Evolutionary conservation across 2,797 vertebrate species (phyloP), one percentile per base, ranked within the genome.

Genomic region (Acestrorhynchus altus): DNA sequence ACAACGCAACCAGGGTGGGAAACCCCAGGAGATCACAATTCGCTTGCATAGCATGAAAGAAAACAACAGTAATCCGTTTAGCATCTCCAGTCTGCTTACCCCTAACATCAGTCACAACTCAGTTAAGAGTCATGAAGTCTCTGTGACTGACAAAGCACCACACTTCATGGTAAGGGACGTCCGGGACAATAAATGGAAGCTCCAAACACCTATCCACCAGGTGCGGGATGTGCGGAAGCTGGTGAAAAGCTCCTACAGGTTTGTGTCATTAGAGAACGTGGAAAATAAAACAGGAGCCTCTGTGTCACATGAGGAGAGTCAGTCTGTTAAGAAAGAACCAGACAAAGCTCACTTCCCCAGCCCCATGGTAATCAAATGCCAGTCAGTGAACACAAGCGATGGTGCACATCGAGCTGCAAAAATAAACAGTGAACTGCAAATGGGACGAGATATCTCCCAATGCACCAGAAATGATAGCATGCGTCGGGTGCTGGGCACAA

Each of bases 191-290:
- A 97, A 96, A 78, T 91, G 94, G 80, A 95, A 94, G 87, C 90
- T 94, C 9, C 96, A 95, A 78, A 95, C 94, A 0, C 95, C 96
- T 0, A 96, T 98, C 24, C 97, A 99, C 86, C 97, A 97, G 67
- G 98, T 99, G 81, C 91, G 96, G 75, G 98, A 99, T 47, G 97
- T 99, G 74, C 92, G 98, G 56, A 99, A 99, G 75, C 86, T 99
- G 44, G 96, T 99, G 40, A 99, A 99, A 85, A 96, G 96, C 77
- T 95, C 95, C 0, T 96, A 98, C 84, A 89, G 92, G 39, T 94
- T 93, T 47, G 94, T 96, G 63, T 94, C 96, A 0, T 87, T 94
- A 26, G 94, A 98, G 5, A 93, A 91, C 46, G 77, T 81, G 18
- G 85, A 89, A 0, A 77, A 65, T 44, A 92, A 90, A 86, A 52